Base-by-base conservation (phyloP, 2,797 vertebrate genomes). In the Decapterus maruadsi region DNA sequence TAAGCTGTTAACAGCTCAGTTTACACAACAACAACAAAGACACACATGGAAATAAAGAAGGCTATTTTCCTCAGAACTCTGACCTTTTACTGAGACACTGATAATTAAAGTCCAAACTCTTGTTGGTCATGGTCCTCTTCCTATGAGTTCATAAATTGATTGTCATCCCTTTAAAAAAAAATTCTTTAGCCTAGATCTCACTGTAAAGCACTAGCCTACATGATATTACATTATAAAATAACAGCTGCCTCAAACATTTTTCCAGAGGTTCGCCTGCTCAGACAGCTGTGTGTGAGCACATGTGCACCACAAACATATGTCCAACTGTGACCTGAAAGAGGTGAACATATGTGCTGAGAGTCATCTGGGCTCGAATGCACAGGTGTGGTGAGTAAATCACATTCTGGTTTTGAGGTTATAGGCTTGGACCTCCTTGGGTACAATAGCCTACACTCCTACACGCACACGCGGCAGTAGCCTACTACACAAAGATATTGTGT, bases 321-420 rank as follows among this genome's bases (percentile, higher is more conserved):
- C 20, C 4, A 19, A 16, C 17, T 54, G 34, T 50, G 36, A 19
- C 58, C 22, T n/a, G n/a, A 36, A 19, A 46, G 29, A 55, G 31
- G 51, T 56, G 51, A 58, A 58, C 62, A 34, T 57, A 10, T 66
- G 7, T 74, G 58, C 19, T 29, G 51, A n/a, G 31, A 16, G 45
- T 26, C 26, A n/a, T 6, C n/a, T 34, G 29, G 31, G 63, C 38
- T 38, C 29, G 20, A 13, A 13, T 50, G 14, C 46, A 53, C 63
- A 67, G 13, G 38, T 60, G 56, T 38, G 60, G 8, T 14, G 26
- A 19, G 31, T 45, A 61, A 61, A 61, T 61, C 38, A 22, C 26
- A 45, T 34, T 63, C 6, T 36, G 29, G 6, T 22, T 48, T n/a
- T 34, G 31, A 6, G 46, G 29, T 26, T n/a, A n/a, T 19, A 48